These are phyloP conservation scores for Syncerus caffer DNA, from an alignment of 2,797 vertebrate genomes.

Conservation along the genomic window DNA sequence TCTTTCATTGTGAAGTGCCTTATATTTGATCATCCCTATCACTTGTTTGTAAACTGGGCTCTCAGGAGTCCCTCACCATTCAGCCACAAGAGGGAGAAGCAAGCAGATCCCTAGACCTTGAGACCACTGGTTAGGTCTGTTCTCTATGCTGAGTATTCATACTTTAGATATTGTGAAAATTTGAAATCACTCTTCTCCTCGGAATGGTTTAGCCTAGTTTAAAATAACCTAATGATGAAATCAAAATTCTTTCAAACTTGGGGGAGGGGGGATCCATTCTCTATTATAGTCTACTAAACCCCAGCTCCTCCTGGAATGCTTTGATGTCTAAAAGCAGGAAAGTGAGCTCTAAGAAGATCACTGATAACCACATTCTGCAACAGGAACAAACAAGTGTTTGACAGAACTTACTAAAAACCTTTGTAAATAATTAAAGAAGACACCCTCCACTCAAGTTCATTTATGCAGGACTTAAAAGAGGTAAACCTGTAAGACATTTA, in stretches of 20 bases:
- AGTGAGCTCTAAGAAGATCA: background rate
- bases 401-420: background rate
- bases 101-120: background rate
- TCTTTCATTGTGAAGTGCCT: background rate
- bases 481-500: background rate
- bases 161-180: background rate
- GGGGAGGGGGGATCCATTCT: background rate
- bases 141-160: background rate
- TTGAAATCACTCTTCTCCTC: background rate
- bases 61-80: background rate
- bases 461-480: background rate
- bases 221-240: constrained; percentile 4
- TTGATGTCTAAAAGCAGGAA: constrained; percentile 37
- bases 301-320: background rate
- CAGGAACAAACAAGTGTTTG: background rate
- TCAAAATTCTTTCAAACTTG: background rate
- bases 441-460: background rate
- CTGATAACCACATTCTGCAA: background rate
- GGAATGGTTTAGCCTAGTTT: background rate
- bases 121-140: background rate
- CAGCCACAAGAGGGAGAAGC: background rate
- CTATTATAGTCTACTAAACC: background rate
- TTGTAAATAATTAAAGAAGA: constrained; percentile 15
- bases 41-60: background rate
- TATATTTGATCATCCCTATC: background rate